These are phyloP conservation scores for Hipposideros armiger DNA, from an alignment of 2,113 vertebrate species.

Conservation along the genomic window DNA sequence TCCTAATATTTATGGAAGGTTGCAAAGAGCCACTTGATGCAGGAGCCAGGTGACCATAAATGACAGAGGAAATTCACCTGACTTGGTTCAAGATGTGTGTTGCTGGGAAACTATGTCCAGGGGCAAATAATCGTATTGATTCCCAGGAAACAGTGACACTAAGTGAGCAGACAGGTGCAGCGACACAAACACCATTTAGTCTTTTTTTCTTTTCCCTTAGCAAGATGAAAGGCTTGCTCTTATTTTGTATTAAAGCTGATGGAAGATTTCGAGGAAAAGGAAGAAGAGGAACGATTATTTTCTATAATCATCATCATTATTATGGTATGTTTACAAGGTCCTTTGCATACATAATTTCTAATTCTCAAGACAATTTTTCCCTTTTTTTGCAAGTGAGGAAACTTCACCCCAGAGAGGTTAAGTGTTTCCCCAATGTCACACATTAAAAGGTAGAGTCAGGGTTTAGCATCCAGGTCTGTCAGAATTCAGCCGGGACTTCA, in stretches of 20 bases:
- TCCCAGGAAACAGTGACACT: slow-evolving; percentile 44
- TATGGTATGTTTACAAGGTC: neutral
- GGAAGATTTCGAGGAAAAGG: slow-evolving; percentile 23
- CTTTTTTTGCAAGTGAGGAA: neutral
- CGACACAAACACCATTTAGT: slow-evolving; percentile 24
- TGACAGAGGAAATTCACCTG: slow-evolving; percentile 82
- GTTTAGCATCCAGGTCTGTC: neutral
- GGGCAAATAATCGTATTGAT: slow-evolving; percentile 81
- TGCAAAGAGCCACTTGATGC: slow-evolving; percentile 83
- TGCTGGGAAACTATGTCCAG: slow-evolving; percentile 84
- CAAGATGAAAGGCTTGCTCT: neutral
- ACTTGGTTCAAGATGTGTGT: slow-evolving; percentile 78
- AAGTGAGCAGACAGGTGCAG: slow-evolving; percentile 72
- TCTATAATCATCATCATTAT: neutral
- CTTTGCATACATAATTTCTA: slow-evolving; percentile 25
- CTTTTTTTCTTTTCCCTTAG: neutral
- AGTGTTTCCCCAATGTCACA: neutral
- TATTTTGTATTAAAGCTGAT: neutral
- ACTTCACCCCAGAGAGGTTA: neutral
- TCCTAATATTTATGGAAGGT: slow-evolving; percentile 59
- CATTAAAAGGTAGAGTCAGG: neutral
- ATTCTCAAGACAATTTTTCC: neutral
- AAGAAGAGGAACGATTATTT: neutral
- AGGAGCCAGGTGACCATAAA: slow-evolving; percentile 73
- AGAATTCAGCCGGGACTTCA: neutral